Evolutionary conservation across 2,113 vertebrate genomes (phyloP).

Genomic region (Nipponia nippon): DNA sequence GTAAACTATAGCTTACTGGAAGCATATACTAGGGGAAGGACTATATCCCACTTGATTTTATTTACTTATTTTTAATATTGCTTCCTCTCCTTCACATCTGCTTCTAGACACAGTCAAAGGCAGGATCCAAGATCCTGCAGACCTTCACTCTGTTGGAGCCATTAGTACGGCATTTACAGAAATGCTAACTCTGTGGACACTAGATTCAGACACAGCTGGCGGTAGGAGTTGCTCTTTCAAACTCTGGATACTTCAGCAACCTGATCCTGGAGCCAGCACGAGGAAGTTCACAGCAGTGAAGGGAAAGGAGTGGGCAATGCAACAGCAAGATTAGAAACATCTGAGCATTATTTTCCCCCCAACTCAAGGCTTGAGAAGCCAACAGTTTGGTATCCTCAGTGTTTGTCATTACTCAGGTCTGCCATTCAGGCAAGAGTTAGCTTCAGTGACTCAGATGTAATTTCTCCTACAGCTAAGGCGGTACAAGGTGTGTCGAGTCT

Average conservation of each 20-base stretch:
- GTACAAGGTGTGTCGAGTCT: background rate
- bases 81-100: background rate
- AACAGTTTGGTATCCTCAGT: background rate
- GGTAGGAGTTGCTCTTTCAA: background rate
- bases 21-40: background rate
- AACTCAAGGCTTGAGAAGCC: background rate
- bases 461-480: background rate
- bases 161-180: background rate
- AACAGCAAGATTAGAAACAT: background rate
- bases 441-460: background rate
- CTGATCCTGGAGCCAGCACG: background rate
- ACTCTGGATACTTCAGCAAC: background rate
- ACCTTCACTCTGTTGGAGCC: background rate
- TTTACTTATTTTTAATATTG: background rate
- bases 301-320: background rate
- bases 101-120: background rate
- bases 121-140: background rate
- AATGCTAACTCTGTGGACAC: background rate
- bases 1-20: background rate
- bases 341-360: background rate
- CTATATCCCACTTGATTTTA: background rate
- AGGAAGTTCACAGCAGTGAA: background rate
- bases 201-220: background rate
- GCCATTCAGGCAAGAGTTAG: background rate
- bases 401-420: background rate